A percentile compares a stretch with the other conserved stretches of the same genome.
phyloP scores from a whole-genome alignment of 2,113 vertebrate species.

The Chaetodon auriga region DNA sequence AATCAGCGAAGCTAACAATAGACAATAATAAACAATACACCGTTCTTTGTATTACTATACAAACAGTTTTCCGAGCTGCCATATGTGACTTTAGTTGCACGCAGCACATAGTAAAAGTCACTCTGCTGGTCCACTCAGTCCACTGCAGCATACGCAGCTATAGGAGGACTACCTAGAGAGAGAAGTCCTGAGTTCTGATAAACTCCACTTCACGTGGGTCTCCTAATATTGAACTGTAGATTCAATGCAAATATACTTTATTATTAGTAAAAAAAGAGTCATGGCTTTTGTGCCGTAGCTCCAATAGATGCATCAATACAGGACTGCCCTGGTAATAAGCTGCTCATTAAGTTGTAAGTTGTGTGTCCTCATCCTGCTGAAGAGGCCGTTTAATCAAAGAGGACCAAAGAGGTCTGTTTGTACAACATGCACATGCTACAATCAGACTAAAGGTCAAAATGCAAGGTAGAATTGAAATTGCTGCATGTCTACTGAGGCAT shows the following conservation, averaged over 20 bases:
- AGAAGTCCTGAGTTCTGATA: neutral
- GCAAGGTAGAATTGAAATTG: slow-evolving; percentile 5
- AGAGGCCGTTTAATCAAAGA: slow-evolving; percentile 30
- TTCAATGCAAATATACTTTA: neutral
- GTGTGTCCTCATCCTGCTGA: neutral
- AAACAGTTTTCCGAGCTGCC: neutral
- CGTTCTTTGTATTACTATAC: slow-evolving; percentile 1
- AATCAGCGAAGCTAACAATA: neutral
- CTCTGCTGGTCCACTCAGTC: neutral
- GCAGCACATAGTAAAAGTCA: slow-evolving; percentile 13
- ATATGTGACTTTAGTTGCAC: slow-evolving; percentile 11
- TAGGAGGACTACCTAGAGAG: slow-evolving; percentile 2
- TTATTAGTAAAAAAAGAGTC: neutral
- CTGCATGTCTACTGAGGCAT: neutral
- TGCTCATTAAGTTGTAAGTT: neutral
- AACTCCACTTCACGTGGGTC: neutral
- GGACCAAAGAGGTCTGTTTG: slow-evolving; percentile 38
- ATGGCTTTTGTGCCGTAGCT: neutral
- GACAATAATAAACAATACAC: neutral
- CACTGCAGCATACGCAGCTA: neutral
- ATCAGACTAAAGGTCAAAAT: slow-evolving; percentile 46
- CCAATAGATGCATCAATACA: neutral
- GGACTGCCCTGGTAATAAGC: neutral
- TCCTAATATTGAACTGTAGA: neutral
- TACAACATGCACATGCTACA: slow-evolving; percentile 8